Conservation (phyloP, 2,888 invertebrate species). For the Eupeodes latifasciatus region DNA sequence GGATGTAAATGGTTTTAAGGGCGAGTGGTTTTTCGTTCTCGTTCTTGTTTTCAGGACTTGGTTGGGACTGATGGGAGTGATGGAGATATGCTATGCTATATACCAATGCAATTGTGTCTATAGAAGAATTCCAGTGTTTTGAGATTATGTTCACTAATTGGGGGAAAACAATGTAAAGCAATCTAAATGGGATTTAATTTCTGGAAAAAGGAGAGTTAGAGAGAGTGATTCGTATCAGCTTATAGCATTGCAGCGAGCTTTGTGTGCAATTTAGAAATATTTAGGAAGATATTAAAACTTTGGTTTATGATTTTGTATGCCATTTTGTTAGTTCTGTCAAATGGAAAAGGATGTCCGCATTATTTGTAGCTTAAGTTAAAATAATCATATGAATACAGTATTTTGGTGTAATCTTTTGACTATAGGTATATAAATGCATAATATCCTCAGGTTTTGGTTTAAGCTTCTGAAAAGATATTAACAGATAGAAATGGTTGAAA, state of each 20-base stretch:
- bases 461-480: too few relatives aligned
- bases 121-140: constrained; percentile 39
- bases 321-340: neutral
- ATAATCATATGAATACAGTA: too few relatives aligned
- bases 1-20: constrained; percentile 15
- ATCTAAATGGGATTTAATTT: constrained; percentile 27
- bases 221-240: neutral
- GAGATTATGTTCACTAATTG: constrained; percentile 55
- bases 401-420: too few relatives aligned
- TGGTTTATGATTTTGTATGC: constrained; percentile 5
- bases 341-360: too few relatives aligned
- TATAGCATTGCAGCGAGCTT: neutral
- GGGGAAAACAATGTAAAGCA: constrained; percentile 32
- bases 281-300: constrained; percentile 11
- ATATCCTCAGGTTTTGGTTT: too few relatives aligned
- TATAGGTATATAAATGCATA: too few relatives aligned
- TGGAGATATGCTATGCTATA: neutral
- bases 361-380: too few relatives aligned
- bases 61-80: neutral
- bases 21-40: neutral
- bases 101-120: neutral
- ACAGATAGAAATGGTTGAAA: too few relatives aligned
- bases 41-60: too few relatives aligned
- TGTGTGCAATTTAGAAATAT: constrained; percentile 15
- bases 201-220: neutral